phyloP scores from a whole-genome alignment of 1,140 invertebrate species.

The Dendroctonus valens region DNA sequence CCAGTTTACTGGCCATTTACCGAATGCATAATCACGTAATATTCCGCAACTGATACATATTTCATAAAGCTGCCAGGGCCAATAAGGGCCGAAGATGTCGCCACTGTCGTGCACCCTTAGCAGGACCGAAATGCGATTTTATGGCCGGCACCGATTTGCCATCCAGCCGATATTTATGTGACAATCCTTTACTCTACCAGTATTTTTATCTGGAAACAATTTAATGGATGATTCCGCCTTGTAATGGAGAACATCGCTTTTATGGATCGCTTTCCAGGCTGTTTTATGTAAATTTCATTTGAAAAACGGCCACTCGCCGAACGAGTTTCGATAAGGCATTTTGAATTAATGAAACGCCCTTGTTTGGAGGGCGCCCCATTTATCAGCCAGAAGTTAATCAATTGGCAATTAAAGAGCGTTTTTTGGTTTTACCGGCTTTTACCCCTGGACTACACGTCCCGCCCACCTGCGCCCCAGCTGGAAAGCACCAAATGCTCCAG shows the following conservation, averaged over 20 bases:
- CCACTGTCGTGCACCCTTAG: too few relatives aligned
- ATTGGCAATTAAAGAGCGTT: background rate
- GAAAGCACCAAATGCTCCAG: too few relatives aligned
- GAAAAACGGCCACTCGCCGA: constrained; percentile 22
- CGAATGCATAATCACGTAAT: too few relatives aligned
- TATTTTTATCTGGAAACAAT: constrained; percentile 32
- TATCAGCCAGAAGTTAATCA: background rate
- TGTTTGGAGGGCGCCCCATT: background rate
- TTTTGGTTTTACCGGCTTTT: too few relatives aligned
- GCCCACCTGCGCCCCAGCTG: too few relatives aligned
- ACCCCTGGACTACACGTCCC: too few relatives aligned
- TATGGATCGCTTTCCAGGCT: constrained; percentile 24
- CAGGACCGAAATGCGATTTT: constrained; percentile 30
- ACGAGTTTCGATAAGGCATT: constrained; percentile 19
- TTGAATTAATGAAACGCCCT: constrained; percentile 14
- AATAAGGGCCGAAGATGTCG: too few relatives aligned
- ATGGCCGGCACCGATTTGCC: constrained; percentile 33
- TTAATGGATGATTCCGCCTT: constrained; percentile 28
- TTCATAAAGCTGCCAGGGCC: too few relatives aligned
- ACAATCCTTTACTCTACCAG: constrained; percentile 26
- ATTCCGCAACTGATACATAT: too few relatives aligned
- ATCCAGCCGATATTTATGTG: constrained; percentile 33
- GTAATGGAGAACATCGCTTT: constrained; percentile 30
- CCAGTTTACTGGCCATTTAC: too few relatives aligned
- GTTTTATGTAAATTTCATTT: constrained; percentile 22